A percentile compares a stretch with the other conserved stretches of the same genome.
phyloP scores from a whole-genome alignment of 2,888 invertebrate species.

The Gasteruption jaculator region DNA sequence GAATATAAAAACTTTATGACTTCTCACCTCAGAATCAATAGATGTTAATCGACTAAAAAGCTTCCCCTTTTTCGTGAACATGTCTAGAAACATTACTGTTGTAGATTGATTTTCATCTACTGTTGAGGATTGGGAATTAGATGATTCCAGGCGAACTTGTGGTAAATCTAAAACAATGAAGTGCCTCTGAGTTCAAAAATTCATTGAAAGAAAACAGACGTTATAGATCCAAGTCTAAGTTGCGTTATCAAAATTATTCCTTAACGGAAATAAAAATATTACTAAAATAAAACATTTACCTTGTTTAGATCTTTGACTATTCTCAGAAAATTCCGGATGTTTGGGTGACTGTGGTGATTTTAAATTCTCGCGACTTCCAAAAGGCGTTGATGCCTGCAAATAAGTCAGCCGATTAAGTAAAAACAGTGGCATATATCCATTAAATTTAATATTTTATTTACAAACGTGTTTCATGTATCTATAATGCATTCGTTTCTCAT shows the following conservation, averaged over 20 bases:
- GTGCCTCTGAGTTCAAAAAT: too few relatives aligned
- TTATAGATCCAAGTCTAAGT: too few relatives aligned
- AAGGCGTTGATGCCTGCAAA: conserved; percentile 62
- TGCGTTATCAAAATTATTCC: conserved; percentile 7
- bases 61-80: conserved; percentile 89
- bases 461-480: too few relatives aligned
- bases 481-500: too few relatives aligned
- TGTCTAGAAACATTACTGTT: conserved; percentile 89
- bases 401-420: too few relatives aligned
- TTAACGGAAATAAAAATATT: neutral
- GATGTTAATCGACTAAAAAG: conserved; percentile 83
- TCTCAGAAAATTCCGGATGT: conserved; percentile 49
- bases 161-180: conserved; percentile 53
- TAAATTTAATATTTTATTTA: too few relatives aligned
- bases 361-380: conserved; percentile 66
- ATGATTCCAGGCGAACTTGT: conserved; percentile 56
- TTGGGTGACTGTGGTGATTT: conserved; percentile 60
- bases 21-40: conserved; percentile 81
- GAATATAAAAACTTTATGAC: too few relatives aligned
- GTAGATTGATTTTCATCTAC: conserved; percentile 66
- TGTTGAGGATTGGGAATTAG: conserved; percentile 61
- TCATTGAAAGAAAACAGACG: neutral
- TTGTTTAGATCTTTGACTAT: conserved; percentile 65
- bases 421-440: too few relatives aligned
- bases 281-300: too few relatives aligned